Evolutionary conservation across 2,113 vertebrate genomes (phyloP).

Genomic region (Agapornis roseicollis): DNA sequence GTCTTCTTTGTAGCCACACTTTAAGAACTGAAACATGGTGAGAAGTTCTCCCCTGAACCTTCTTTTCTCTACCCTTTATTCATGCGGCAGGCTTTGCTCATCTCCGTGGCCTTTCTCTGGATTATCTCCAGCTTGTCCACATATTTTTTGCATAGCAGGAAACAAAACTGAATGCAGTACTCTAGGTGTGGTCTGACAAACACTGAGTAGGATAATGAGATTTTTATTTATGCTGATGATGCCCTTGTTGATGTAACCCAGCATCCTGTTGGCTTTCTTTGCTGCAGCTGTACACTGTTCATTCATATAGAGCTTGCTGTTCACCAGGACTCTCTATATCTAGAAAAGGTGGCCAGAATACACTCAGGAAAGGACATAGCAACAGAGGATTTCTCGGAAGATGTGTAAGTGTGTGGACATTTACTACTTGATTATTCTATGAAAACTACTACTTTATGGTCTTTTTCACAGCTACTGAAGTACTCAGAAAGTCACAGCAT

Average conservation of each 20-base stretch:
- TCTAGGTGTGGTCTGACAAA: neutral
- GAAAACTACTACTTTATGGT: neutral
- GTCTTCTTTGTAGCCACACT: neutral
- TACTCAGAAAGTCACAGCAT: neutral
- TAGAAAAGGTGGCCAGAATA: neutral
- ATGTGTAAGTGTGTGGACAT: neutral
- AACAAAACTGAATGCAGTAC: neutral
- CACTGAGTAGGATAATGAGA: neutral
- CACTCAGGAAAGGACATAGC: neutral
- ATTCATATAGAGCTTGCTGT: neutral
- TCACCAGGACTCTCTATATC: neutral
- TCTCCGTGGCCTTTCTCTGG: neutral
- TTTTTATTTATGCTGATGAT: neutral
- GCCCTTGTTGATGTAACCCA: neutral
- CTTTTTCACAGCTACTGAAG: neutral
- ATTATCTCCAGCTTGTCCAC: neutral
- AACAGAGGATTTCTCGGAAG: neutral
- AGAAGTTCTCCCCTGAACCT: neutral
- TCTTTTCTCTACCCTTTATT: neutral
- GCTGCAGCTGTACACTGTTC: neutral
- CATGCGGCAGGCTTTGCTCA: neutral
- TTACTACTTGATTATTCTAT: neutral
- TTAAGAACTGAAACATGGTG: neutral
- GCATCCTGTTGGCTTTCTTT: neutral
- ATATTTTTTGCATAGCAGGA: neutral